phyloP scores from a whole-genome alignment of 2,113 vertebrate genomes.

The Oryzias javanicus region DNA sequence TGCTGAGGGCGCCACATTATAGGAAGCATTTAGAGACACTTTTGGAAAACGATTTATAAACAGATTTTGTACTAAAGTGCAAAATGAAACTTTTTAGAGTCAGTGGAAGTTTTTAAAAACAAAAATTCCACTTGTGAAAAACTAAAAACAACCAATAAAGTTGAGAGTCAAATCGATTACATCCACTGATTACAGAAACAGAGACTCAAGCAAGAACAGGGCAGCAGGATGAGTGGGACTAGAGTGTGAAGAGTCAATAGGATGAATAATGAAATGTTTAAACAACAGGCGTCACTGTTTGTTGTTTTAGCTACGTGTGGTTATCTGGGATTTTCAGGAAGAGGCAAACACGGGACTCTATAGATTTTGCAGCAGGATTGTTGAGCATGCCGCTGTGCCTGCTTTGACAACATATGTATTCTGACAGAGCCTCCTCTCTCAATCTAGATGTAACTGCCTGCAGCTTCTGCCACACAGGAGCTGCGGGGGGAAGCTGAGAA shows the following conservation, averaged over 20 bases:
- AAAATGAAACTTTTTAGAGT: too few relatives aligned
- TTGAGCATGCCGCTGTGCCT: constrained; percentile 13
- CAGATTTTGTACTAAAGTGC: background rate
- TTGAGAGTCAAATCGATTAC: constrained; percentile 51
- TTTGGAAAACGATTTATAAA: background rate
- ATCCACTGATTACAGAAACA: constrained; percentile 45
- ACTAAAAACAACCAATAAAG: constrained; percentile 68
- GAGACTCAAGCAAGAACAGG: constrained; percentile 23
- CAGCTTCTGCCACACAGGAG: constrained; percentile 72
- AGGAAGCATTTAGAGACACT: background rate
- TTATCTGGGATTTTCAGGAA: constrained; percentile 29
- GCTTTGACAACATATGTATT: constrained; percentile 69
- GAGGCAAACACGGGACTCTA: constrained; percentile 34
- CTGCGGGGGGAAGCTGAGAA: constrained; percentile 70
- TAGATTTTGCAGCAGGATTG: constrained; percentile 34
- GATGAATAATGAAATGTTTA: constrained; percentile 25
- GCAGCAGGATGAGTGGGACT: constrained; percentile 13
- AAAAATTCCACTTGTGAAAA: constrained; percentile 37
- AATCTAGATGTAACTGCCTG: constrained; percentile 74
- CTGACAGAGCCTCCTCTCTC: constrained; percentile 66
- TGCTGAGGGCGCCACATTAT: background rate
- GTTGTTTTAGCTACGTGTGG: constrained; percentile 22
- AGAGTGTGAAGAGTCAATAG: constrained; percentile 10
- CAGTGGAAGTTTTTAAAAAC: too few relatives aligned
- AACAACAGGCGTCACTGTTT: constrained; percentile 33